phyloP scores from a whole-genome alignment of 2,888 invertebrate genomes.

The Phaonia tiefii region DNA sequence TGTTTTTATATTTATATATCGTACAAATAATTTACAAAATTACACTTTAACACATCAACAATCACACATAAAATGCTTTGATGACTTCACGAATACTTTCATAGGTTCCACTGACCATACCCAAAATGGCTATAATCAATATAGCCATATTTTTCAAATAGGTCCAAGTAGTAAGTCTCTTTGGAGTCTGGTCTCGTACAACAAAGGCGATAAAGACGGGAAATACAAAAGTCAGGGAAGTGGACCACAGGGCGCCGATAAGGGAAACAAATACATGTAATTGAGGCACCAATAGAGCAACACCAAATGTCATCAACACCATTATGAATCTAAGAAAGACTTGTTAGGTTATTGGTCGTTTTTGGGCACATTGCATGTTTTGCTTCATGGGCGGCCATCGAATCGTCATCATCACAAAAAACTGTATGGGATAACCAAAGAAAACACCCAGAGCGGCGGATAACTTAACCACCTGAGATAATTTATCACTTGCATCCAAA shows the following conservation, averaged over 20 bases:
- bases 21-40: not conserved
- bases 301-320: conserved; percentile 89
- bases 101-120: conserved; percentile 88
- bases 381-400: conserved; percentile 89
- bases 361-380: conserved; percentile 82
- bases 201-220: conserved; percentile 93
- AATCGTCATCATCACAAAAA: conserved; percentile 95
- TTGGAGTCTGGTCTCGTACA: conserved; percentile 84
- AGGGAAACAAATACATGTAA: conserved; percentile 93
- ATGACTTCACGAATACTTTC: conserved; percentile 85
- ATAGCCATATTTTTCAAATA: conserved; percentile 84
- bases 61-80: conserved; percentile 70
- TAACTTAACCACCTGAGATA: conserved; percentile 90
- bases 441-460: conserved; percentile 93
- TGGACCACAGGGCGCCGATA: conserved; percentile 94
- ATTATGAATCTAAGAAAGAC: conserved; percentile 86
- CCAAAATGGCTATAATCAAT: conserved; percentile 85
- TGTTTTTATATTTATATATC: not conserved
- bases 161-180: conserved; percentile 80
- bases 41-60: no score
- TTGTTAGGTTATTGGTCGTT: conserved; percentile 84
- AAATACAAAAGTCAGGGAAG: conserved; percentile 92
- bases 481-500: conserved; percentile 82
- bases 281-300: conserved; percentile 93
- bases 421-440: conserved; percentile 96